phyloP scores from a whole-genome alignment of 1,140 invertebrate species.

The Argopecten irradians region DNA sequence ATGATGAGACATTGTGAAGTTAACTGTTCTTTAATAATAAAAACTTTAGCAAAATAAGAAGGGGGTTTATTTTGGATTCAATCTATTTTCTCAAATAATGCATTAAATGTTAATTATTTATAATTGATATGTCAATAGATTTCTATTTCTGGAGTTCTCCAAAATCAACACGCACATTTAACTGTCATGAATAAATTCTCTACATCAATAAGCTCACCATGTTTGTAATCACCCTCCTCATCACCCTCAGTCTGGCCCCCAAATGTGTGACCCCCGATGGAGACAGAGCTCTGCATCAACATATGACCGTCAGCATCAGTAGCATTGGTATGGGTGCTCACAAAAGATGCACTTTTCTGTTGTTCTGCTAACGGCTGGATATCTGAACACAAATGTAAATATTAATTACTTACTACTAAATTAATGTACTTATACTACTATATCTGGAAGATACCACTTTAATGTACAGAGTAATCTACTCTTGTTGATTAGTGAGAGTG shows the following conservation, averaged over 20 bases:
- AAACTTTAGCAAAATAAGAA: no score
- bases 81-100: no score
- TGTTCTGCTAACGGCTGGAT: conserved; percentile 36
- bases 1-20: no score
- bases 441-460: no score
- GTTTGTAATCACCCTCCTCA: conserved; percentile 54
- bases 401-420: neutral
- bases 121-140: no score
- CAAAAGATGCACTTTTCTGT: conserved; percentile 69
- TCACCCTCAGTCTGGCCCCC: conserved; percentile 53
- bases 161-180: neutral
- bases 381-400: conserved; percentile 30
- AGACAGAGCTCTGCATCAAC: conserved; percentile 68
- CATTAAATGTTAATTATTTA: no score
- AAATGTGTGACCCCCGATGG: conserved; percentile 59
- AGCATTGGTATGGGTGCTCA: conserved; percentile 63
- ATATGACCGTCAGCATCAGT: conserved; percentile 61
- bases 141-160: neutral
- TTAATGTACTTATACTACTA: no score
- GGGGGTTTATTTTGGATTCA: no score
- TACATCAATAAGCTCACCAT: conserved; percentile 55
- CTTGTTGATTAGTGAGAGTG: no score
- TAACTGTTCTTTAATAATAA: no score
- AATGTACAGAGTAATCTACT: no score
- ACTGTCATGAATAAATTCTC: no score